Conservation (phyloP, 2,113 vertebrate species). For the Pteropus alecto region DNA sequence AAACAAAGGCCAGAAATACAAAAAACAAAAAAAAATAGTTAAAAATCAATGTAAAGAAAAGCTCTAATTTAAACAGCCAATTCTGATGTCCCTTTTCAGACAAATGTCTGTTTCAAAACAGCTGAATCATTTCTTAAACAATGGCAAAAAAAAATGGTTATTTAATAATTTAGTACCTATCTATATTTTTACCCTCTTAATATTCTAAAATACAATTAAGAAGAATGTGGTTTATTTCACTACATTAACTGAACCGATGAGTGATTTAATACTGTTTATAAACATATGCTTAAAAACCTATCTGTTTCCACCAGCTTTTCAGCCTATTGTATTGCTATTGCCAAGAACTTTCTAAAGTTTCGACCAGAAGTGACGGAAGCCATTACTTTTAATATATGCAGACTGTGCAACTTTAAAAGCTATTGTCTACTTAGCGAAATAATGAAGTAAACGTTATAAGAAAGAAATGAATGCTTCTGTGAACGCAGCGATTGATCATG, state of each 20-base stretch:
- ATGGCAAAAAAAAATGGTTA: background rate
- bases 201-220: constrained; percentile 15
- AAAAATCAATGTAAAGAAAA: constrained; percentile 27
- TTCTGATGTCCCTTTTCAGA: background rate
- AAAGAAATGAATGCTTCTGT: background rate
- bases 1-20: background rate
- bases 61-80: background rate
- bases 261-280: constrained; percentile 55
- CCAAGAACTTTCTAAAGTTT: background rate
- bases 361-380: background rate
- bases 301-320: background rate
- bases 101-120: constrained; percentile 36
- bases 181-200: background rate
- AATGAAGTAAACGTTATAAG: background rate
- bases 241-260: constrained; percentile 23
- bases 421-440: background rate
- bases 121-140: background rate
- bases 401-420: background rate
- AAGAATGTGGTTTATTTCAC: constrained; percentile 55
- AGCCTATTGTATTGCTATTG: background rate
- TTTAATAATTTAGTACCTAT: background rate
- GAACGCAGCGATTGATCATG: background rate
- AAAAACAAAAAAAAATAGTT: background rate
- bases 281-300: constrained; percentile 39
- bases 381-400: background rate